phyloP scores from a whole-genome alignment of 2,888 invertebrate species.

The Epinotia demarniana region DNA sequence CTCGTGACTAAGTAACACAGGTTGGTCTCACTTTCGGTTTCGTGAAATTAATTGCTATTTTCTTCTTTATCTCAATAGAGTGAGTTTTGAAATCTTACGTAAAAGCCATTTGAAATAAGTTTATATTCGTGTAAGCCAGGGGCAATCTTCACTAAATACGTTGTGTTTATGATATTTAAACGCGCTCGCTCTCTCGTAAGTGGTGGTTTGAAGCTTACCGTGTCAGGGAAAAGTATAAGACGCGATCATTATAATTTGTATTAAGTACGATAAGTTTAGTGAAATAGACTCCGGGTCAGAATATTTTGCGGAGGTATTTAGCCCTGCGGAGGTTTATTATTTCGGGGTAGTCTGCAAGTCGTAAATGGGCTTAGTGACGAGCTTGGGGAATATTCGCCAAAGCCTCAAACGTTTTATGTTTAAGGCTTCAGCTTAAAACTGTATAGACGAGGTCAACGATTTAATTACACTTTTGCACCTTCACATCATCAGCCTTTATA shows the following conservation, averaged over 20 bases:
- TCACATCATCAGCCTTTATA: too few species aligned
- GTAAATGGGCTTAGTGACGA: conserved; percentile 15
- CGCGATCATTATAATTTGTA: neutral
- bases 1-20: neutral
- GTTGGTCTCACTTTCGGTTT: neutral
- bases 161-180: neutral
- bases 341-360: conserved; percentile 24
- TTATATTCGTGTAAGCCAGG: conserved; percentile 13
- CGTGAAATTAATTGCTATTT: neutral
- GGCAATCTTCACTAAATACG: neutral
- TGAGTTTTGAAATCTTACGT: neutral
- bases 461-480: too few species aligned
- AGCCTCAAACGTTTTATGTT: too few species aligned
- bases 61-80: neutral
- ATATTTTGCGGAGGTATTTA: conserved; percentile 31
- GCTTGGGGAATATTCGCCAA: neutral
- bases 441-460: too few species aligned
- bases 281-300: neutral
- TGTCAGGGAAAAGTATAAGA: neutral
- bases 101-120: neutral
- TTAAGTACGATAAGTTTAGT: neutral
- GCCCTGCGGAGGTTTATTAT: conserved; percentile 37
- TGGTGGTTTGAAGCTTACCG: neutral
- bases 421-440: neutral
- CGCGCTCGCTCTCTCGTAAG: neutral